phyloP scores from a whole-genome alignment of 2,113 vertebrate species.

The Excalfactoria chinensis region DNA sequence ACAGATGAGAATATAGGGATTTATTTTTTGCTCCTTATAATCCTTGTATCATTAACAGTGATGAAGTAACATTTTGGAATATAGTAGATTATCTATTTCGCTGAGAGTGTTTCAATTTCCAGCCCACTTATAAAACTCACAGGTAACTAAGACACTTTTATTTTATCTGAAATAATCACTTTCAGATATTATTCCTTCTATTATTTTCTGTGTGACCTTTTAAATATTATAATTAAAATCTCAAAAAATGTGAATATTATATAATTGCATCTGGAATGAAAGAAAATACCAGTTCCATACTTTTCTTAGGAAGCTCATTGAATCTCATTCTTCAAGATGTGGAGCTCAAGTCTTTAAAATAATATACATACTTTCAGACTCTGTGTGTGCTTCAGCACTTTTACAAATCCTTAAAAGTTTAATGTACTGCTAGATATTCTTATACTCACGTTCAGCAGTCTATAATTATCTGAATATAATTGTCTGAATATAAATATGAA shows the following conservation, averaged over 20 bases:
- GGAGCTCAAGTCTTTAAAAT: background rate
- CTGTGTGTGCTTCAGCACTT: background rate
- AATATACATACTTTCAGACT: background rate
- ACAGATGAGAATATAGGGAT: background rate
- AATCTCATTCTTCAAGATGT: background rate
- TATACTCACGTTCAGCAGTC: background rate
- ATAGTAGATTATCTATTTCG: background rate
- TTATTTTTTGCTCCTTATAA: background rate
- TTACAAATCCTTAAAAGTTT: background rate
- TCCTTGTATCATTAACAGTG: background rate
- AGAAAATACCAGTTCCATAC: background rate
- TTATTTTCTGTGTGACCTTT: background rate
- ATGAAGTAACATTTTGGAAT: background rate
- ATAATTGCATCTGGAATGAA: background rate
- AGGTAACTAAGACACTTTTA: background rate
- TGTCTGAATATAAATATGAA: background rate
- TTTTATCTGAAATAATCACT: background rate
- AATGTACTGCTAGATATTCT: background rate
- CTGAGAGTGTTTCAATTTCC: background rate
- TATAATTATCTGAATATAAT: background rate
- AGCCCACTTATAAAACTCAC: background rate
- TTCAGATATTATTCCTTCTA: background rate
- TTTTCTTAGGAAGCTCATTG: background rate
- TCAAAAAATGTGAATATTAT: background rate
- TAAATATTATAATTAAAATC: background rate